Evolutionary conservation across 2,888 invertebrate genomes (phyloP).

Genomic region (Agrotis puta): DNA sequence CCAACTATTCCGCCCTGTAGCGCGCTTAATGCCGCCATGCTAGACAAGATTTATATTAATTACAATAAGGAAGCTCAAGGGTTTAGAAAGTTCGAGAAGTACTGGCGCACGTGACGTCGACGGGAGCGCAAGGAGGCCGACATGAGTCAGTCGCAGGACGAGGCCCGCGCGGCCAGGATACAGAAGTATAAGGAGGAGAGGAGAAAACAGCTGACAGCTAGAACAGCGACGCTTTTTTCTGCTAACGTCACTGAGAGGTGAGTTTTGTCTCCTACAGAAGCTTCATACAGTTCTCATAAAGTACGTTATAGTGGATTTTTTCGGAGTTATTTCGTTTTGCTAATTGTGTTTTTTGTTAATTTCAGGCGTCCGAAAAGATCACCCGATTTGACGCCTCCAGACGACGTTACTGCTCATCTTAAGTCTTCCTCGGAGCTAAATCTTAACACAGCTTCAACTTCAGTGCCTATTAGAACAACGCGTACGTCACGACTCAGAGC

Average conservation of each 20-base stretch:
- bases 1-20: conserved; percentile 87
- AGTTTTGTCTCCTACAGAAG: conserved; percentile 29
- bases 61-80: conserved; percentile 75
- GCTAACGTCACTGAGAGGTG: conserved; percentile 92
- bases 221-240: conserved; percentile 91
- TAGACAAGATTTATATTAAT: conserved; percentile 80
- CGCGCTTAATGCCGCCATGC: conserved; percentile 88
- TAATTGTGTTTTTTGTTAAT: conserved; percentile 61
- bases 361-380: conserved; percentile 84
- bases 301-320: not conserved
- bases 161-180: conserved; percentile 92
- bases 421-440: conserved; percentile 89
- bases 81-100: conserved; percentile 72
- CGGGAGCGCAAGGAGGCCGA: conserved; percentile 70
- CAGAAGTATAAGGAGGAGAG: conserved; percentile 94
- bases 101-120: conserved; percentile 82
- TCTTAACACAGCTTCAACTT: conserved; percentile 84
- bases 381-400: conserved; percentile 78
- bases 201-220: conserved; percentile 92
- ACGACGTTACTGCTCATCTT: conserved; percentile 79
- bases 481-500: conserved; percentile 94
- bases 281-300: not conserved
- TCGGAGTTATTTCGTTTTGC: not conserved
- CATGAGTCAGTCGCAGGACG: conserved; percentile 87
- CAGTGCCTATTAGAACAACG: conserved; percentile 93